Evolutionary conservation across 2,113 vertebrate species (phyloP).

Genomic region (Stigmatopora argus): DNA sequence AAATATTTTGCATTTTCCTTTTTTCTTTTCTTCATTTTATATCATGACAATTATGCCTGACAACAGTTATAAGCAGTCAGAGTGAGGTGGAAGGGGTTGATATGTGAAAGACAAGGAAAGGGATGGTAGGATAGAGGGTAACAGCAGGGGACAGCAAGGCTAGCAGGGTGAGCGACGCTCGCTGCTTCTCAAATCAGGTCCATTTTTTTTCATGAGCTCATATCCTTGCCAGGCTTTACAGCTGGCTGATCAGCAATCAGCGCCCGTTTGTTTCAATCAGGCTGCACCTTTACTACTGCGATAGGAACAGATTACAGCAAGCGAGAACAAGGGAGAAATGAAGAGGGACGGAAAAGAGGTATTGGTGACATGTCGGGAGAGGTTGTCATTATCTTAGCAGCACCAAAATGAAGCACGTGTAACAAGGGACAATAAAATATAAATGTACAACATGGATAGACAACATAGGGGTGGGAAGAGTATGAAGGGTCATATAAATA

Average conservation of each 20-base stretch:
- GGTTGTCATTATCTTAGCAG: slow-evolving; percentile 46
- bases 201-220: slow-evolving; percentile 87
- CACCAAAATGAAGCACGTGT: slow-evolving; percentile 55
- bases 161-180: slow-evolving; percentile 70
- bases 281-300: slow-evolving; percentile 81
- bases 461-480: slow-evolving; percentile 47
- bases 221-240: slow-evolving; percentile 89
- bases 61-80: slow-evolving; percentile 53
- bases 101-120: slow-evolving; percentile 41
- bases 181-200: slow-evolving; percentile 80
- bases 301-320: slow-evolving; percentile 65
- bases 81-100: slow-evolving; percentile 39
- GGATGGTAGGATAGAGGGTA: slow-evolving; percentile 53
- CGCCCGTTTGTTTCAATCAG: slow-evolving; percentile 89
- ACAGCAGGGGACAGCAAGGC: slow-evolving; percentile 64
- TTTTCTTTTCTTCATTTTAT: slow-evolving; percentile 3
- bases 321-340: slow-evolving; percentile 45
- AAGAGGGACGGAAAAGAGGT: slow-evolving; percentile 28
- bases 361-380: slow-evolving; percentile 10
- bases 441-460: slow-evolving; percentile 40
- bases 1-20: too few relatives aligned
- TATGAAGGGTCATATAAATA: slow-evolving; percentile 38
- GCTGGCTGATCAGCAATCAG: slow-evolving; percentile 91
- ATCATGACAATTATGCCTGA: slow-evolving; percentile 25
- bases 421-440: slow-evolving; percentile 58